These are phyloP conservation scores for Nephrotoma appendiculata DNA, from an alignment of 2,888 invertebrate genomes.

Conservation along the genomic window DNA sequence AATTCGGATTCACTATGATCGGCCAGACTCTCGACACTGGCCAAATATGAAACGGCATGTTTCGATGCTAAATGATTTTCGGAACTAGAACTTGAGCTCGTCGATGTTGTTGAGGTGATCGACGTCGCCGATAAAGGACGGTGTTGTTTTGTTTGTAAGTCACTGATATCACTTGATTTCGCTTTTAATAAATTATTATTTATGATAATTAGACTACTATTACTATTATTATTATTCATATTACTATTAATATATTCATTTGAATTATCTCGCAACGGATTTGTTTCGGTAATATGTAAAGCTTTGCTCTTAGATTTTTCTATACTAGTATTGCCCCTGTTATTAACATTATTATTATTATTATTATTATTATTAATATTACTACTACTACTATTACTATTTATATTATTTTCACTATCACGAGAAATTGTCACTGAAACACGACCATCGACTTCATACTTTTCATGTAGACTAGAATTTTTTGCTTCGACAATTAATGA, in stretches of 20 bases:
- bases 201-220: not conserved
- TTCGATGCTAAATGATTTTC: constrained; percentile 36
- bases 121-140: constrained; percentile 31
- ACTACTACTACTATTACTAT: not conserved
- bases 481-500: not conserved
- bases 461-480: constrained; percentile 1
- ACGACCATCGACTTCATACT: not conserved
- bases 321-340: not conserved
- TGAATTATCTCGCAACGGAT: not conserved
- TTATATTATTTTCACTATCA: not conserved
- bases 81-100: constrained; percentile 61
- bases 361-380: not conserved
- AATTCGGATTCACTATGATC: constrained; percentile 63
- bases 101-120: constrained; percentile 31
- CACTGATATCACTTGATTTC: not conserved
- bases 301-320: not conserved
- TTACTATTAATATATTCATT: not conserved
- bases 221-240: not conserved
- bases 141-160: constrained; percentile 10
- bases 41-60: constrained; percentile 63
- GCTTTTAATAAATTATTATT: not conserved
- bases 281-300: not conserved
- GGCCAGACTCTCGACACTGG: constrained; percentile 76
- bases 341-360: not conserved
- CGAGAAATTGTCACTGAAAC: not conserved